A percentile compares a stretch with the other conserved stretches of the same genome.
These are phyloP conservation scores for Mactra quadrangularis DNA, from an alignment of 1,140 invertebrate species.

Conservation along the genomic window DNA sequence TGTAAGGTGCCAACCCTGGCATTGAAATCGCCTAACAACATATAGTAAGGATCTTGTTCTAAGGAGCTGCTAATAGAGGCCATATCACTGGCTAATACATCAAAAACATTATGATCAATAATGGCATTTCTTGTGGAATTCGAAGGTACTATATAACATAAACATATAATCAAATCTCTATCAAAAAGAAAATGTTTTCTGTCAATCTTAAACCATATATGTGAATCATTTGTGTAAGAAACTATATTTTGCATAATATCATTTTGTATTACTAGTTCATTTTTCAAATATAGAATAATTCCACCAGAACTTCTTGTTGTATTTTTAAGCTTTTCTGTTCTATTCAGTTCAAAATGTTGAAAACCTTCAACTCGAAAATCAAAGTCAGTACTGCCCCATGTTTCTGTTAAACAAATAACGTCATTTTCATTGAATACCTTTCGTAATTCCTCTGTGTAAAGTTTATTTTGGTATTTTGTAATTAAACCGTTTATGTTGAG, in stretches of 20 bases:
- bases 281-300: background rate
- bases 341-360: background rate
- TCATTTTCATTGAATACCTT: too few species aligned
- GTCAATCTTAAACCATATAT: background rate
- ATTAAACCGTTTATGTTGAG: too few species aligned
- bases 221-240: background rate
- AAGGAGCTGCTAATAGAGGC: background rate
- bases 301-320: background rate
- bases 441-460: too few species aligned
- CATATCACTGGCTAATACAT: background rate
- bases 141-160: background rate
- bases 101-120: background rate
- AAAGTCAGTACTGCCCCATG: background rate
- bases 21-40: constrained; percentile 23
- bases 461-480: too few species aligned
- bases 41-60: background rate
- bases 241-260: too few species aligned
- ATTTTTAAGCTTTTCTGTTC: background rate
- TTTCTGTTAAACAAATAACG: constrained; percentile 4
- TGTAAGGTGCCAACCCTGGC: constrained; percentile 1
- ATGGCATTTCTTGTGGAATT: background rate
- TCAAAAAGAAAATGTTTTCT: background rate
- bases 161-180: background rate
- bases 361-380: background rate
- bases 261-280: background rate